Conservation (phyloP, 2,888 invertebrate genomes). For the Dryobota labecula region DNA sequence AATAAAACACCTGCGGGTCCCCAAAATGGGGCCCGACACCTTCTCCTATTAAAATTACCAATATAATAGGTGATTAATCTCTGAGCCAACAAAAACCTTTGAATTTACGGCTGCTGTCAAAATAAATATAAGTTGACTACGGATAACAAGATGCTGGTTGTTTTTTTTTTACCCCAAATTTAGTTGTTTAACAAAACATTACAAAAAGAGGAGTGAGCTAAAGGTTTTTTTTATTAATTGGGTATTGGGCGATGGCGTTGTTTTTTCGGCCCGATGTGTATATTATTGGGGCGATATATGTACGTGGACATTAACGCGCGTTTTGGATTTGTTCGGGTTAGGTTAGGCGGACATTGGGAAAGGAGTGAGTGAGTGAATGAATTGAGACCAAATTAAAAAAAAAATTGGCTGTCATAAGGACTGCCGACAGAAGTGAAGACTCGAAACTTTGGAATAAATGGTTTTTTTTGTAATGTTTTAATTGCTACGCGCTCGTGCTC, state of each 20-base stretch:
- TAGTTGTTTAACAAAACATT: slow-evolving; percentile 89
- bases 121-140: slow-evolving; percentile 83
- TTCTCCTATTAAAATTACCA: slow-evolving; percentile 86
- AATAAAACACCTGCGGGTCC: slow-evolving; percentile 69
- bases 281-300: slow-evolving; percentile 77
- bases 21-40: slow-evolving; percentile 79
- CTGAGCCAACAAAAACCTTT: slow-evolving; percentile 78
- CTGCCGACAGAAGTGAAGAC: too few relatives aligned
- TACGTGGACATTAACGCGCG: slow-evolving; percentile 77
- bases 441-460: too few relatives aligned
- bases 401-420: too few relatives aligned
- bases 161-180: slow-evolving; percentile 79
- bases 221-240: slow-evolving; percentile 84
- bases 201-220: slow-evolving; percentile 75
- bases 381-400: background rate
- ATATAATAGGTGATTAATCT: slow-evolving; percentile 89
- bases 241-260: slow-evolving; percentile 78
- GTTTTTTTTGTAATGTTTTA: too few relatives aligned
- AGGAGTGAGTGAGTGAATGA: slow-evolving; percentile 55
- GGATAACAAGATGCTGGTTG: slow-evolving; percentile 75
- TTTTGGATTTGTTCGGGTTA: slow-evolving; percentile 74
- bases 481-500: too few relatives aligned
- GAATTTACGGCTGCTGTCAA: slow-evolving; percentile 85
- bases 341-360: slow-evolving; percentile 68
- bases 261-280: slow-evolving; percentile 73